phyloP scores from a whole-genome alignment of 2,797 vertebrate species.

The Gephyroberyx darwinii region DNA sequence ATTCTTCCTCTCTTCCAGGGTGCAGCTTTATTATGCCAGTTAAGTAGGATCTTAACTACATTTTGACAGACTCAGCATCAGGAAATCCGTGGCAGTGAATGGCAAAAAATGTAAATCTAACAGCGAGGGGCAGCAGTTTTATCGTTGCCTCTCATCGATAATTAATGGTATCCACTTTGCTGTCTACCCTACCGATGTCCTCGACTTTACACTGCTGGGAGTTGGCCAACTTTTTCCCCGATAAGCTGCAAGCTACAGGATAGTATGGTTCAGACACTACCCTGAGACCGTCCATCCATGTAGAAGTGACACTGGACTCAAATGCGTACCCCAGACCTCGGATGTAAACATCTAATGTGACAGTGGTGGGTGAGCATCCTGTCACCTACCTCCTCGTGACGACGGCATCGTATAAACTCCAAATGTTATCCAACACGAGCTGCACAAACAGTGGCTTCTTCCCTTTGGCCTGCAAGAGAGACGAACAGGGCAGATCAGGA shows the following conservation, averaged over 20 bases:
- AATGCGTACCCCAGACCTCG: too few relatives aligned
- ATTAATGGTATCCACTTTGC: neutral
- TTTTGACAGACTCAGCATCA: neutral
- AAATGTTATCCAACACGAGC: conserved; percentile 95
- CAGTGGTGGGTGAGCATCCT: neutral
- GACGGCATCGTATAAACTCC: conserved; percentile 96
- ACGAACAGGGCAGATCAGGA: conserved; percentile 15
- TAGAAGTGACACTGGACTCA: too few relatives aligned
- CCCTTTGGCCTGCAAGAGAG: conserved; percentile 86
- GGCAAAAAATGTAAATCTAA: neutral
- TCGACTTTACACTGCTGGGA: too few relatives aligned
- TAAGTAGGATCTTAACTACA: neutral
- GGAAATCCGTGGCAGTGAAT: neutral
- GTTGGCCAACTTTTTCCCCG: too few relatives aligned
- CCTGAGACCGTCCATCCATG: too few relatives aligned
- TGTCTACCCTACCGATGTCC: too few relatives aligned
- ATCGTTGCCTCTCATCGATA: neutral
- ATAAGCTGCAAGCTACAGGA: too few relatives aligned
- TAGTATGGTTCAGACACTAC: too few relatives aligned
- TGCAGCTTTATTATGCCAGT: too few relatives aligned
- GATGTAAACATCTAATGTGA: too few relatives aligned
- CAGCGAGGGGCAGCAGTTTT: neutral
- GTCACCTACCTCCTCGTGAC: conserved; percentile 85
- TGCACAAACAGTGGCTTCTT: conserved; percentile 97
- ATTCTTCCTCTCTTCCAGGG: neutral